Evolutionary conservation across 2,113 vertebrate genomes (phyloP).

Genomic region (Abramis brama): DNA sequence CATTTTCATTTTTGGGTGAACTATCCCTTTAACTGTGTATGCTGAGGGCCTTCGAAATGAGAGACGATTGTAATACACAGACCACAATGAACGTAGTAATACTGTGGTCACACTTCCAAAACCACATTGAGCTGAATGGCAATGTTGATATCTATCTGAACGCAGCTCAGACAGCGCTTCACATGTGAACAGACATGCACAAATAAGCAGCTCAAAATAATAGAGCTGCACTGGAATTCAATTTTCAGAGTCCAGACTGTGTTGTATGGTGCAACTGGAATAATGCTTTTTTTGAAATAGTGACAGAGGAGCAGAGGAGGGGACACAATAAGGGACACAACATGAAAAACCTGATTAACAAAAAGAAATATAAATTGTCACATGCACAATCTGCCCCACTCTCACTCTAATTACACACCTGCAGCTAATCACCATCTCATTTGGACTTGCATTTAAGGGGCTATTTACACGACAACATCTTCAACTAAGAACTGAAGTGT

Average conservation of each 20-base stretch:
- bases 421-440: too few relatives aligned
- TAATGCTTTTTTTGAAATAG: slow-evolving; percentile 62
- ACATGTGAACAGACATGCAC: background rate
- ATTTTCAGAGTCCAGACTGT: slow-evolving; percentile 62
- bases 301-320: slow-evolving; percentile 59
- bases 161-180: slow-evolving; percentile 19
- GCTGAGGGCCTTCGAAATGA: too few relatives aligned
- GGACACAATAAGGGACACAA: background rate
- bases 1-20: too few relatives aligned
- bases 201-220: slow-evolving; percentile 63
- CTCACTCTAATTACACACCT: too few relatives aligned
- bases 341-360: background rate
- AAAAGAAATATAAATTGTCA: background rate
- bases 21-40: too few relatives aligned
- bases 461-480: too few relatives aligned
- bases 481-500: too few relatives aligned
- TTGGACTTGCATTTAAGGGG: too few relatives aligned
- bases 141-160: background rate
- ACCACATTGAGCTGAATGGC: slow-evolving; percentile 32
- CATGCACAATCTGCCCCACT: background rate
- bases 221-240: slow-evolving; percentile 58
- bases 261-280: slow-evolving; percentile 58
- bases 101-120: slow-evolving; percentile 52
- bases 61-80: background rate
- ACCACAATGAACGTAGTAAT: slow-evolving; percentile 14